Evolutionary conservation across 2,113 vertebrate species (phyloP), one percentile per base, ranked within the genome.

Genomic region (Trogon surrucura): DNA sequence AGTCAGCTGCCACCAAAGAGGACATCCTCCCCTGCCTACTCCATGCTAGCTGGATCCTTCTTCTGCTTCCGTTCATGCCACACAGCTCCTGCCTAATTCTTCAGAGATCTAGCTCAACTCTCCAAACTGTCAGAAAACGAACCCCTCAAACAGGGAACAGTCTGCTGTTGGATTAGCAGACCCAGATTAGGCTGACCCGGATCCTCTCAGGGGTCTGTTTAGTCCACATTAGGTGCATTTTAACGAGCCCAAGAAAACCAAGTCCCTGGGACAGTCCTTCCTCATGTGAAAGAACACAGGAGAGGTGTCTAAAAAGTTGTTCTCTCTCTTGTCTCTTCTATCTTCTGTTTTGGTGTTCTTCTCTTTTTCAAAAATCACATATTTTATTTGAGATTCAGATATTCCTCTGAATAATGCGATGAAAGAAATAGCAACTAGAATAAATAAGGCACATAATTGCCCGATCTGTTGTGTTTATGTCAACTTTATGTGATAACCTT

Each of bases 341-440:
- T 45, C 18, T 77, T 78, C n/a, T 79, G 7, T 23, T 91, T 93
- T 45, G 21, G 6, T 25, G 3, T 64, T 72, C 65, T 10, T 71
- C 41, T 3, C 4, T 4, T n/a, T 29, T 17, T 2, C 3, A 36
- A 38, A 11, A 41, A 44, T 7, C 57, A 4, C 11, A n/a, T 70
- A 41, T 85, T 91, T 41, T 6, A 44, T 77, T 85, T 89, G 65
- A 94, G 27, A 80, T 85, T 53, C 26, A 77, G 16, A 36, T 88
- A 57, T 56, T 15, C 30, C 25, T 79, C 69, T 73, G n/a, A 27
- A 73, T 21, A 77, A 50, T 22, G 23, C 44, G 78, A 15, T 44
- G 44, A 74, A 94, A 91, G 30, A 89, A 78, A 62, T 1, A 74
- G 51, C 60, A 89, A 47, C 44, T 58, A 41, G n/a, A 86, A 91